phyloP scores from a whole-genome alignment of 2,797 vertebrate species.

The Pipistrellus nathusii region DNA sequence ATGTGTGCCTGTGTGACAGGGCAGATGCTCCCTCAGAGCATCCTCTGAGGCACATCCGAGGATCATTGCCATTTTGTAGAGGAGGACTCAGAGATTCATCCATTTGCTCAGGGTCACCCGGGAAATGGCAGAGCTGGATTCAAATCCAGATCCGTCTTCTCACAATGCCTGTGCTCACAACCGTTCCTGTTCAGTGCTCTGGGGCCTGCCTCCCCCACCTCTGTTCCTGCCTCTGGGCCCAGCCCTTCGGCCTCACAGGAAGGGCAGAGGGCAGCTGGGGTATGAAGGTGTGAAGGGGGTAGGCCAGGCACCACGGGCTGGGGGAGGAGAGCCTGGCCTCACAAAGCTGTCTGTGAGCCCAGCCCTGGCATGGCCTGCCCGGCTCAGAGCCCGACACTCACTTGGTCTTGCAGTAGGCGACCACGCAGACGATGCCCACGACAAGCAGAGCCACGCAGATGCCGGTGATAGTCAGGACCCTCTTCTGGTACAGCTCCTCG shows the following conservation, averaged over 20 bases:
- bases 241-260: neutral
- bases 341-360: neutral
- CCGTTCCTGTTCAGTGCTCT: neutral
- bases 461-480: conserved; percentile 98
- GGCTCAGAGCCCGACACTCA: conserved; percentile 87
- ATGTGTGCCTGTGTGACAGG: neutral
- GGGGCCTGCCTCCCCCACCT: neutral
- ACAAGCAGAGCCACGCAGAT: conserved; percentile 98
- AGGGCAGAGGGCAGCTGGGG: neutral
- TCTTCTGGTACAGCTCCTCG: conserved; percentile 99
- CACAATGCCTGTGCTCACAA: neutral
- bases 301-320: neutral
- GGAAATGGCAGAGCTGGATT: neutral
- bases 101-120: neutral
- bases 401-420: conserved; percentile 99
- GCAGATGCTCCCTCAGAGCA: too few relatives aligned
- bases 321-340: neutral
- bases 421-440: conserved; percentile 98
- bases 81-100: neutral
- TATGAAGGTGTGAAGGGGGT: neutral
- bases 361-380: neutral
- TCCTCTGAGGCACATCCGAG: neutral
- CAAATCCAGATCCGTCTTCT: neutral
- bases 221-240: neutral
- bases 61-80: neutral